Conservation (phyloP, 2,888 invertebrate genomes). For the Nebria salina region DNA sequence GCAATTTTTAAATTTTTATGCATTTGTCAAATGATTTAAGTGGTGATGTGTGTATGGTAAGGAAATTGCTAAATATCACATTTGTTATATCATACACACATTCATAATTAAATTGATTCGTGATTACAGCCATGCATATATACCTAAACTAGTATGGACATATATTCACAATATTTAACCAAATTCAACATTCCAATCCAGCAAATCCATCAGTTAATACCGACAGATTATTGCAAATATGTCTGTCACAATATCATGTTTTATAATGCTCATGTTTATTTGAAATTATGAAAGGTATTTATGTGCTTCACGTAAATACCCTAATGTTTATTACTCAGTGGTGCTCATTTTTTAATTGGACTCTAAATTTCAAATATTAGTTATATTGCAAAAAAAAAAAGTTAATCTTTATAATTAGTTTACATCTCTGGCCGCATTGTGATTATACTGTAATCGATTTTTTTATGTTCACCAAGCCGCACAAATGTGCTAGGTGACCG, state of each 20-base stretch:
- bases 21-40: too few relatives aligned
- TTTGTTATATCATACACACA: too few relatives aligned
- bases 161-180: not conserved
- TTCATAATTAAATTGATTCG: too few relatives aligned
- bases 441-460: not conserved
- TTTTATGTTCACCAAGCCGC: constrained; percentile 22
- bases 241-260: not conserved
- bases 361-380: too few relatives aligned
- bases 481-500: constrained; percentile 25
- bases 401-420: not conserved
- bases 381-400: not conserved
- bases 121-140: too few relatives aligned
- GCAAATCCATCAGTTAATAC: not conserved
- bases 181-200: not conserved
- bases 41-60: too few relatives aligned
- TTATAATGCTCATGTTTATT: not conserved
- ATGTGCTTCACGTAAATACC: not conserved
- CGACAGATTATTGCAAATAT: not conserved
- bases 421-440: not conserved
- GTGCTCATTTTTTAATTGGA: not conserved
- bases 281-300: not conserved
- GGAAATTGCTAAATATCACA: too few relatives aligned
- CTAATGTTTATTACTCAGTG: not conserved
- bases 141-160: too few relatives aligned
- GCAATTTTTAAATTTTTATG: too few relatives aligned